A percentile compares a stretch with the other conserved stretches of the same genome.
Conservation (phyloP, 2,113 vertebrate genomes). For the Proterorhinus semilunaris region DNA sequence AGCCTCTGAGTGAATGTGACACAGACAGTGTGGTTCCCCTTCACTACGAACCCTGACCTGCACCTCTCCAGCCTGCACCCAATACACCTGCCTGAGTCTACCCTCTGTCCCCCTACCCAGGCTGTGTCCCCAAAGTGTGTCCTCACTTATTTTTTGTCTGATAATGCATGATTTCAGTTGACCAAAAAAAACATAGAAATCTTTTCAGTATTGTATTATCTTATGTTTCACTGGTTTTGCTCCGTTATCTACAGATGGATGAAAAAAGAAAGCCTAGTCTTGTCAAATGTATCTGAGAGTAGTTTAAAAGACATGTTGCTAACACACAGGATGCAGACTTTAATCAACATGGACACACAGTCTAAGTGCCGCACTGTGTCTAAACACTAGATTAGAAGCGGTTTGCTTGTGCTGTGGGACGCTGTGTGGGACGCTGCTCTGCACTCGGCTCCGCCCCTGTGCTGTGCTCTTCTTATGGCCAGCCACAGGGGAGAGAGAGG, state of each 20-base stretch:
- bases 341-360: too few species aligned
- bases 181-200: neutral
- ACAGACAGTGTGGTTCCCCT: constrained; percentile 31
- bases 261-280: too few species aligned
- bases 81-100: constrained; percentile 11
- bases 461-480: constrained; percentile 11
- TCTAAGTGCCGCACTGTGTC: neutral
- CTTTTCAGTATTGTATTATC: neutral
- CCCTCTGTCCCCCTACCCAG: constrained; percentile 17
- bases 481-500: constrained; percentile 26
- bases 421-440: neutral
- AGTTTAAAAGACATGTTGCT: too few species aligned
- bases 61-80: constrained; percentile 10
- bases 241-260: neutral
- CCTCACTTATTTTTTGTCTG: neutral
- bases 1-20: constrained; percentile 43
- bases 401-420: neutral
- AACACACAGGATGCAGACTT: too few species aligned
- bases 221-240: too few species aligned
- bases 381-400: neutral
- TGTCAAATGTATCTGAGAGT: neutral
- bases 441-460: constrained; percentile 25
- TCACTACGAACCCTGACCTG: constrained; percentile 10
- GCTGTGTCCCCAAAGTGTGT: constrained; percentile 2
- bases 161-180: constrained; percentile 8